Conservation (phyloP, 2,888 invertebrate species). For the Trypoxylon attenuatum region DNA sequence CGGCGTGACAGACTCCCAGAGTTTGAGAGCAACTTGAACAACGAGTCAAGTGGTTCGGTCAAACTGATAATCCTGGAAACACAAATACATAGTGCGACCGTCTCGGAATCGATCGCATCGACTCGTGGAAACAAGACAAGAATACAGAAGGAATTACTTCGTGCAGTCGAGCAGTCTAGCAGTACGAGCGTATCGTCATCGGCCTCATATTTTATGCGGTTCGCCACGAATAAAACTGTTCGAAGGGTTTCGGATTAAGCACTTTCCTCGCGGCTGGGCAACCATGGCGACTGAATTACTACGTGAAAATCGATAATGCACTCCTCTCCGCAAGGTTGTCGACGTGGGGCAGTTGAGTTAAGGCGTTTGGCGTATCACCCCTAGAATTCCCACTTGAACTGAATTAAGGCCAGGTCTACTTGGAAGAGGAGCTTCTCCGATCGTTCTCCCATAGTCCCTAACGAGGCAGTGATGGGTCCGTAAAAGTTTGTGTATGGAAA, state of each 20-base stretch:
- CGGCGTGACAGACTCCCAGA: too few species aligned
- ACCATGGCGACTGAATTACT: constrained; percentile 52
- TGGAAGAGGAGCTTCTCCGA: background rate
- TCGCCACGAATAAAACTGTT: constrained; percentile 47
- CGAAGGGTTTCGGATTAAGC: constrained; percentile 53
- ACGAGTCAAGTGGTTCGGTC: too few species aligned
- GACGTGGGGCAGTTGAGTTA: constrained; percentile 11
- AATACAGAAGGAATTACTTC: too few species aligned
- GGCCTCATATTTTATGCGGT: constrained; percentile 39
- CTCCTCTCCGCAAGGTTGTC: constrained; percentile 2
- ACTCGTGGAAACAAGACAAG: too few species aligned
- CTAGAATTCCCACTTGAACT: constrained; percentile 1
- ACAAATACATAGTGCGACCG: too few species aligned
- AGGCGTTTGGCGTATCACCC: constrained; percentile 15
- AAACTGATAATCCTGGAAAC: too few species aligned
- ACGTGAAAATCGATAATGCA: constrained; percentile 51
- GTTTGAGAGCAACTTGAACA: too few species aligned
- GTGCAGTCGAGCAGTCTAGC: too few species aligned
- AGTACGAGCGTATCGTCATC: too few species aligned
- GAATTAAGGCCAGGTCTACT: background rate
- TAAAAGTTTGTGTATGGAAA: too few species aligned
- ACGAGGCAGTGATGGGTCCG: too few species aligned
- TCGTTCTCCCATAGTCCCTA: background rate
- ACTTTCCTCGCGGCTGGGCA: constrained; percentile 50
- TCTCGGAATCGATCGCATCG: too few species aligned